Evolutionary conservation across 2,888 invertebrate genomes (phyloP).

Genomic region (Clepsis dumicolana): DNA sequence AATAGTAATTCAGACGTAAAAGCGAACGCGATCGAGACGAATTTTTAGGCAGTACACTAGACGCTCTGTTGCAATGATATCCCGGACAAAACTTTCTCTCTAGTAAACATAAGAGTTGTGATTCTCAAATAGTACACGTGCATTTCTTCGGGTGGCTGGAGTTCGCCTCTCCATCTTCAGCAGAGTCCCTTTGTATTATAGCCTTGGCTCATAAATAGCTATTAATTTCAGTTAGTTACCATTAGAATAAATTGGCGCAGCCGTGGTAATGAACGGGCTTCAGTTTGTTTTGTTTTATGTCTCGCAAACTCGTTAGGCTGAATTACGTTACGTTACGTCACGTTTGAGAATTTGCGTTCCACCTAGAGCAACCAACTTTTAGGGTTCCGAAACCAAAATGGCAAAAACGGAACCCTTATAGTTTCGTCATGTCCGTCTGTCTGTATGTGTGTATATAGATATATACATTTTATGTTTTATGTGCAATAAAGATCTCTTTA

Average conservation of each 20-base stretch:
- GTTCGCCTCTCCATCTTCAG: neutral
- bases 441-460: no score
- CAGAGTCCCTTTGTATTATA: constrained; percentile 4
- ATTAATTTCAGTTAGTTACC: constrained; percentile 34
- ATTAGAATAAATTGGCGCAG: constrained; percentile 32
- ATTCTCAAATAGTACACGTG: neutral
- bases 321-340: constrained; percentile 11
- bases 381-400: no score
- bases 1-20: no score
- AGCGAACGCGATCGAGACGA: no score
- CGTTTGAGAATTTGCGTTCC: neutral
- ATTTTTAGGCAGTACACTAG: no score
- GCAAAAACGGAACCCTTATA: no score
- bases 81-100: no score
- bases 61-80: no score
- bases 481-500: no score
- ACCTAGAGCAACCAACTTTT: no score
- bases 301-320: constrained; percentile 16
- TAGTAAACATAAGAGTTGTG: neutral
- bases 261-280: constrained; percentile 19
- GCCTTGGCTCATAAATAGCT: constrained; percentile 22
- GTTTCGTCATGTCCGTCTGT: no score
- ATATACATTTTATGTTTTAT: no score
- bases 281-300: constrained; percentile 23
- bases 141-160: neutral